Conservation (phyloP, 2,113 vertebrate genomes). For the Periophthalmus modestus region DNA sequence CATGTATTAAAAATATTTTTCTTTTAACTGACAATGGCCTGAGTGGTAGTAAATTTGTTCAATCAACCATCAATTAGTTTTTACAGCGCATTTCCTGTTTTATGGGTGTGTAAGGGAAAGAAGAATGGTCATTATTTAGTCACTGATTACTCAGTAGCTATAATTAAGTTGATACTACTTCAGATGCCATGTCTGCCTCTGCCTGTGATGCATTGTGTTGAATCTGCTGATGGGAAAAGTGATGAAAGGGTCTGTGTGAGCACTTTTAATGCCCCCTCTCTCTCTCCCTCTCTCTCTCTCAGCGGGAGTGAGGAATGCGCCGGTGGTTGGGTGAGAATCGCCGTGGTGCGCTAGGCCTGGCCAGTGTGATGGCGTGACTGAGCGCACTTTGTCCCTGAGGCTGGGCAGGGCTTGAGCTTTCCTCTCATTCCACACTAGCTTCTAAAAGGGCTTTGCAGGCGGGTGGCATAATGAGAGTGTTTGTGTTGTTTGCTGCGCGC, state of each 20-base stretch:
- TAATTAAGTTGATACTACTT: not conserved
- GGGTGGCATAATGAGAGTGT: constrained; percentile 73
- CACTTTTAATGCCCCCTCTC: not conserved
- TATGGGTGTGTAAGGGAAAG: not conserved
- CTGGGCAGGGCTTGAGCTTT: constrained; percentile 70
- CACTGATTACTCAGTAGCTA: not conserved
- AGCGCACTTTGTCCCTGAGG: constrained; percentile 72
- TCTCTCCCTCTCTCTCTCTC: too few species aligned
- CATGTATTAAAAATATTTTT: not conserved
- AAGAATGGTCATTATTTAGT: not conserved
- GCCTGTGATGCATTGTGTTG: not conserved
- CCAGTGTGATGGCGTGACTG: constrained; percentile 71
- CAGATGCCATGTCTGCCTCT: not conserved
- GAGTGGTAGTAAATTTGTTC: not conserved
- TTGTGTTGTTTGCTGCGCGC: constrained; percentile 46
- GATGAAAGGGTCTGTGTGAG: not conserved
- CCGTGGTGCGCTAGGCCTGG: constrained; percentile 25
- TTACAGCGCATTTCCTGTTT: not conserved
- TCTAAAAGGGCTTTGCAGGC: constrained; percentile 68
- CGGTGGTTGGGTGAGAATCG: constrained; percentile 29
- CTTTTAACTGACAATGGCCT: not conserved
- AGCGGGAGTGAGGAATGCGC: not conserved
- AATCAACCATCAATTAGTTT: not conserved
- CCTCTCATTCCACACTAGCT: constrained; percentile 74
- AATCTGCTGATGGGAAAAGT: not conserved